A percentile compares a stretch with the other conserved stretches of the same genome.
Evolutionary conservation across 2,113 vertebrate species (phyloP).

Genomic region (Camelus bactrianus): DNA sequence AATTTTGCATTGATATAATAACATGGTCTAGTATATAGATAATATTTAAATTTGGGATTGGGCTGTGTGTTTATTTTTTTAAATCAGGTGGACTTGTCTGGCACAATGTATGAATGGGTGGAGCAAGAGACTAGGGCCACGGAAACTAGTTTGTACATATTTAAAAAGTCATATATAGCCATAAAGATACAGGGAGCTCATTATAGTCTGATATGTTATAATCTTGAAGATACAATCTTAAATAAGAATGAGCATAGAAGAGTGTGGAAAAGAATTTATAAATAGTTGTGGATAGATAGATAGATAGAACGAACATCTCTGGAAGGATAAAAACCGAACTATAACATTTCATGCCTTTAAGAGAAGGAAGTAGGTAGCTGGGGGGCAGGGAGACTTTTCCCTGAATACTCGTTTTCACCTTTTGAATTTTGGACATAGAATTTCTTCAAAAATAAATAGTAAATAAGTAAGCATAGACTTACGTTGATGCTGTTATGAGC

Average conservation of each 20-base stretch:
- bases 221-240: conserved; percentile 4
- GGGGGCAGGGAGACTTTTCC: neutral
- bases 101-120: neutral
- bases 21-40: neutral
- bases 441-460: neutral
- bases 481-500: neutral
- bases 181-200: neutral
- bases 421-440: neutral
- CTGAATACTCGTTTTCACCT: neutral
- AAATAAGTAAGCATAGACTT: neutral
- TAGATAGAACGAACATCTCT: neutral
- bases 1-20: neutral
- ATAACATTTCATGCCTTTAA: neutral
- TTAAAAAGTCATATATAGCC: neutral
- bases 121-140: neutral
- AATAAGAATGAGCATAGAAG: neutral
- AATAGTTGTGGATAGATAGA: neutral
- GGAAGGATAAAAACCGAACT: neutral
- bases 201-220: neutral
- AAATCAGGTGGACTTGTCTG: neutral
- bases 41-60: neutral
- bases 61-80: neutral
- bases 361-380: neutral
- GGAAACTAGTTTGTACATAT: neutral
- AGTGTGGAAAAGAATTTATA: neutral